Conservation (phyloP, 1,140 invertebrate genomes). For the Melitaea cinxia region DNA sequence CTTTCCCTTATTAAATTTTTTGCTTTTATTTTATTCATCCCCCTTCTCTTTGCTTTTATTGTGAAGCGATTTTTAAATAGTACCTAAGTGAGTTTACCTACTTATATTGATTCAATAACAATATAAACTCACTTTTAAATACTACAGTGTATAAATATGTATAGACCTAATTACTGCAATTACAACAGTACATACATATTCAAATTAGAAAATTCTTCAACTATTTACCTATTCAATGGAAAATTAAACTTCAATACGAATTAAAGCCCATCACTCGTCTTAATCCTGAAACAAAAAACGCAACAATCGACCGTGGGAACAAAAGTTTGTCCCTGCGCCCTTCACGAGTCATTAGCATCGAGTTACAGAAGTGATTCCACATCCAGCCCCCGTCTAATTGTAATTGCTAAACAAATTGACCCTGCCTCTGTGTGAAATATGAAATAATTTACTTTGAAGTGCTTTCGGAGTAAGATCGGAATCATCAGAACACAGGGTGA, state of each 20-base stretch:
- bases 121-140: too few relatives aligned
- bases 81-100: too few relatives aligned
- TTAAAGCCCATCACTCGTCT: constrained; percentile 29
- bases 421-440: constrained; percentile 41
- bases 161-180: too few relatives aligned
- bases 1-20: too few relatives aligned
- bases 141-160: too few relatives aligned
- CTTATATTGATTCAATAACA: too few relatives aligned
- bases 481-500: neutral
- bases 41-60: too few relatives aligned
- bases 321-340: constrained; percentile 47
- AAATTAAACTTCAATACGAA: neutral
- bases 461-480: constrained; percentile 15
- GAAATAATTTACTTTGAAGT: constrained; percentile 43
- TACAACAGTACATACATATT: too few relatives aligned
- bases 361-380: constrained; percentile 47
- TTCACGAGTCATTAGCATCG: constrained; percentile 53
- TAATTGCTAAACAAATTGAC: constrained; percentile 58
- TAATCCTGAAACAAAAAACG: constrained; percentile 43
- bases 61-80: too few relatives aligned
- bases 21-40: too few relatives aligned
- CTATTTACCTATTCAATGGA: neutral
- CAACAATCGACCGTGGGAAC: constrained; percentile 54
- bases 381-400: constrained; percentile 48
- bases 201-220: neutral